phyloP scores from a whole-genome alignment of 1,140 invertebrate species.

The Drosophila obscura region DNA sequence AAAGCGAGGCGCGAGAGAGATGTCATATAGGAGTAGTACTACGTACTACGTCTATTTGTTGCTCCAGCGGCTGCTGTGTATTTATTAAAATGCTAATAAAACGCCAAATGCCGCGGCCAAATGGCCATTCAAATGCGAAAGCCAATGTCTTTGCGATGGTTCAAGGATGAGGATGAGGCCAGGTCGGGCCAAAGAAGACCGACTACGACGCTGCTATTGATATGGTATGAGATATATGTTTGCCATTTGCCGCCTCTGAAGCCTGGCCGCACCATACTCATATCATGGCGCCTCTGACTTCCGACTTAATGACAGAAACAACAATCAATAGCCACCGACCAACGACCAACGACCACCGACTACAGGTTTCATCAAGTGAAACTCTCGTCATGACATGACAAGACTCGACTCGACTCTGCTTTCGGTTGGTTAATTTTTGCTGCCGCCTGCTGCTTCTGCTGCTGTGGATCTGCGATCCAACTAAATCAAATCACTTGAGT shows the following conservation, averaged over 20 bases:
- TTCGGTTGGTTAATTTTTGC: conserved; percentile 40
- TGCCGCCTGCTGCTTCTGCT: conserved; percentile 18
- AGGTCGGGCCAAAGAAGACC: conserved; percentile 11
- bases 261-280: neutral
- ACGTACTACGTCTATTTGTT: conserved; percentile 9
- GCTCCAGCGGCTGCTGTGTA: conserved; percentile 22
- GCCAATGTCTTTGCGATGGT: neutral
- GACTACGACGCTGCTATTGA: conserved; percentile 12
- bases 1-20: conserved; percentile 6
- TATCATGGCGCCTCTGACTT: conserved; percentile 19
- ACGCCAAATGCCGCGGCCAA: conserved; percentile 42
- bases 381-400: conserved; percentile 42
- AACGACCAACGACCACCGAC: neutral
- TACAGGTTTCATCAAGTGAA: conserved; percentile 51
- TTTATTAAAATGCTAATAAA: conserved; percentile 68
- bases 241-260: too few relatives aligned
- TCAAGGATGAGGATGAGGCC: conserved; percentile 35
- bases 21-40: conserved; percentile 16
- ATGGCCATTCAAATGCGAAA: conserved; percentile 14
- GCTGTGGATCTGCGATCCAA: conserved; percentile 43
- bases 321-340: conserved; percentile 34
- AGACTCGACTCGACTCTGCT: conserved; percentile 25
- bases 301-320: conserved; percentile 38
- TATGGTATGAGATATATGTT: conserved; percentile 12
- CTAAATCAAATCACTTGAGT: conserved; percentile 79